Conservation (phyloP, 1,140 invertebrate species). For the Scylla paramamosain region DNA sequence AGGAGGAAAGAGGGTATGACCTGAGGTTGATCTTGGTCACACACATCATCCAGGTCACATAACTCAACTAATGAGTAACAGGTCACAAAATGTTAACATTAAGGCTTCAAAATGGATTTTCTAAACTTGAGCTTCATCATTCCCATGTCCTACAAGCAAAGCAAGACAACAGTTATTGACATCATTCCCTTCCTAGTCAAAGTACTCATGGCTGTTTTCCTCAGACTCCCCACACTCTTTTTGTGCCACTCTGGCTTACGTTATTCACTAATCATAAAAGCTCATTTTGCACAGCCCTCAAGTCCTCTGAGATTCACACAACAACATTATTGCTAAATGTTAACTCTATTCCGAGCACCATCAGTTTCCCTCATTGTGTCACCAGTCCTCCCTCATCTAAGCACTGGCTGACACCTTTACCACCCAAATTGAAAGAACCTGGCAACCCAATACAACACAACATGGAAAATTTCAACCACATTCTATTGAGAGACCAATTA, state of each 20-base stretch:
- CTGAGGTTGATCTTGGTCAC: neutral
- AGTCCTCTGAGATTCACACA: conserved; percentile 7
- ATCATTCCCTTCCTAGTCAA: neutral
- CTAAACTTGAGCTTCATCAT: neutral
- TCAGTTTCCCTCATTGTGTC: neutral
- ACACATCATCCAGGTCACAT: neutral
- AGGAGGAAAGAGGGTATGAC: conserved; percentile 11
- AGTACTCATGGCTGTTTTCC: neutral
- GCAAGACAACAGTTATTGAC: neutral
- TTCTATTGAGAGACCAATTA: neutral
- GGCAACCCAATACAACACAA: conserved; percentile 29
- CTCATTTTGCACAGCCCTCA: conserved; percentile 1
- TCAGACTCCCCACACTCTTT: neutral
- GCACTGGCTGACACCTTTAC: neutral
- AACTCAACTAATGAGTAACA: neutral
- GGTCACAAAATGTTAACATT: neutral
- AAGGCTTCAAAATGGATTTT: conserved; percentile 2
- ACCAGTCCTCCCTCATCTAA: neutral
- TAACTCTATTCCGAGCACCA: neutral
- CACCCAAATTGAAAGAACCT: neutral
- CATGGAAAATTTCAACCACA: neutral
- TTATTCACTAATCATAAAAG: conserved; percentile 3
- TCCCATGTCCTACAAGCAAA: neutral
- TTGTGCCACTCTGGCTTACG: neutral
- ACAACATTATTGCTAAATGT: neutral